Base-by-base conservation (phyloP, 1,140 invertebrate genomes). In the Trichoplusia ni region DNA sequence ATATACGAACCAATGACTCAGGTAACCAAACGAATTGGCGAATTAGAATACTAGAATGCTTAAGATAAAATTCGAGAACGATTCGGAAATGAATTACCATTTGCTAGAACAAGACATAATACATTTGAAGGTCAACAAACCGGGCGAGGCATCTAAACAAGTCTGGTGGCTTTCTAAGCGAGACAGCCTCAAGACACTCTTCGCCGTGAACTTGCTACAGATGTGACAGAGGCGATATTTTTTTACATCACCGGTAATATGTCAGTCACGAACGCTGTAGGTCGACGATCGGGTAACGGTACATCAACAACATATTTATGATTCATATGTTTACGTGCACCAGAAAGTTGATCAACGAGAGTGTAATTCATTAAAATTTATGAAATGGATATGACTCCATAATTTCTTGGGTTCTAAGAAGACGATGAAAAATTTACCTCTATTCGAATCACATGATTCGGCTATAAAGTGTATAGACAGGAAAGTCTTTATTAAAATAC, bases 231-330 rank as follows among this genome's bases (percentile, higher is more conserved):
- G 25, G 29, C 14, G 54, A 58, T 58, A 58, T 37, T 58, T 58
- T 58, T 58, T 58, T 38, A 37, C 54, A 44, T 58, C 21, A 44
- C 7, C 54, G 38, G 16, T 58, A 58, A 58, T 42, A 21, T 19
- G 38, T 14, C 38, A 31, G 54, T 58, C 54, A 58, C 54, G 54
- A 58, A 14, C 25, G n/a, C n/a, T 25, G 25, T 44, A 18, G 54
- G 54, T 58, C 54, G 54, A 58, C 16, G 38, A 18, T 27, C 54
- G 38, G 11, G 9, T 58, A 58, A 58, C 54, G 38, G 54, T 58
- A 58, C 13, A 29, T 58, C 38, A 31, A 19, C 38, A 31, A 42
- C n/a, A 42, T 58, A 54, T 18, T 31, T 8, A n/a, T n/a, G 16
- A 19, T 7, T 13, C n/a, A 16, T 14, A 38, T 56, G 23, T 42